Evolutionary conservation across 2,113 vertebrate species (phyloP).

Genomic region (Sinocyclocheilus rhinocerous): DNA sequence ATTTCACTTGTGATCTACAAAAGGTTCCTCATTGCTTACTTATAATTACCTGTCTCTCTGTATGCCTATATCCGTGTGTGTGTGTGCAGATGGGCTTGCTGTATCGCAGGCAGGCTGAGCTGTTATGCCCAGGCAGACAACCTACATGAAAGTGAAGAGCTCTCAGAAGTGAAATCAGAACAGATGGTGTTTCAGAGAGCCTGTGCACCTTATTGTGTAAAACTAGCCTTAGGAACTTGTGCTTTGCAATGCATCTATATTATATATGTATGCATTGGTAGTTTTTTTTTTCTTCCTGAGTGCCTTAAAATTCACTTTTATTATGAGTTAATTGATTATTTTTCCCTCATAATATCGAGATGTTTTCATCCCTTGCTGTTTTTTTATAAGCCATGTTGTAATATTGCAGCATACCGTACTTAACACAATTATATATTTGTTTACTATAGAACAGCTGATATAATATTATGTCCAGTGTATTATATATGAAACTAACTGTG

Average conservation of each 20-base stretch:
- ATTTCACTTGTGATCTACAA: slow-evolving; percentile 42
- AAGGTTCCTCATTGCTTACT: slow-evolving; percentile 25
- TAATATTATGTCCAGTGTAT: neutral
- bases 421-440: neutral
- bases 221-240: neutral
- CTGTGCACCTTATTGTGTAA: neutral
- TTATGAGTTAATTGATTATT: neutral
- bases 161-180: slow-evolving; percentile 18
- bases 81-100: slow-evolving; percentile 12
- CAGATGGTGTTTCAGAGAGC: slow-evolving; percentile 32
- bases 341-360: neutral
- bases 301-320: neutral
- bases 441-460: neutral
- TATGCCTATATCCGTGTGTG: neutral
- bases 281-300: neutral
- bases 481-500: neutral
- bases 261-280: neutral
- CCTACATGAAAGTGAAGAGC: slow-evolving; percentile 34
- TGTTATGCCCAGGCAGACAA: slow-evolving; percentile 21
- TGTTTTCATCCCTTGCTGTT: neutral
- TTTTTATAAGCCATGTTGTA: neutral
- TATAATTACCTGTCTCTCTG: slow-evolving; percentile 32
- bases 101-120: neutral
- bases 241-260: neutral
- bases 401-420: neutral